These are phyloP conservation scores for Trogon surrucura DNA, from an alignment of 2,113 vertebrate genomes.

Conservation along the genomic window DNA sequence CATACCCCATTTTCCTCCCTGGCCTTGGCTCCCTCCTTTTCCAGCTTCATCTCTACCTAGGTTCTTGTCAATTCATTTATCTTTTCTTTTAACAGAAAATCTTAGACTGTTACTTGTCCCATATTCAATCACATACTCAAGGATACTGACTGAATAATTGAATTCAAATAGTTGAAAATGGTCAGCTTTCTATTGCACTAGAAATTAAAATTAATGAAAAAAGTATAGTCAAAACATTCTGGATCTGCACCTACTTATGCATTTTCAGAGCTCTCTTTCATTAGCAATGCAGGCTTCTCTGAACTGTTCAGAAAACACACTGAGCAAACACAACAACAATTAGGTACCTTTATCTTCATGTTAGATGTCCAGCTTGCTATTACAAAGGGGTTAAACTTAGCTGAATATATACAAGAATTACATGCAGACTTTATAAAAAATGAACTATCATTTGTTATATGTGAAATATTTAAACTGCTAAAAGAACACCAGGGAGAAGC, in stretches of 20 bases:
- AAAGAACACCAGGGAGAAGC: neutral
- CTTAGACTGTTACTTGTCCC: neutral
- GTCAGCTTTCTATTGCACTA: neutral
- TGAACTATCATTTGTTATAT: neutral
- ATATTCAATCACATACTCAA: neutral
- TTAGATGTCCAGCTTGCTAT: neutral
- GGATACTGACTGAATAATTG: neutral
- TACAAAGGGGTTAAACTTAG: neutral
- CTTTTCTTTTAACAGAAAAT: neutral
- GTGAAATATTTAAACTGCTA: neutral
- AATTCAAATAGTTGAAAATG: neutral
- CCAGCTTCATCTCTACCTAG: neutral
- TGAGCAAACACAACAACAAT: neutral
- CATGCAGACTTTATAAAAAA: neutral
- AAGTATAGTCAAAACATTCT: neutral
- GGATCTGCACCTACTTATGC: neutral
- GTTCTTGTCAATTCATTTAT: neutral
- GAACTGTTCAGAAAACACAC: neutral
- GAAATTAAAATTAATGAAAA: neutral
- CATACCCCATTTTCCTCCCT: neutral
- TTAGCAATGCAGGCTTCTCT: neutral
- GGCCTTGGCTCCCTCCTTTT: neutral
- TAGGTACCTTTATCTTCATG: neutral
- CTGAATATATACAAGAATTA: neutral
- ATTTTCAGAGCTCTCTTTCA: neutral